Evolutionary conservation across 2,797 vertebrate genomes (phyloP), one percentile per base, ranked within the genome.

Genomic region (Cacajao melanocephalus): DNA sequence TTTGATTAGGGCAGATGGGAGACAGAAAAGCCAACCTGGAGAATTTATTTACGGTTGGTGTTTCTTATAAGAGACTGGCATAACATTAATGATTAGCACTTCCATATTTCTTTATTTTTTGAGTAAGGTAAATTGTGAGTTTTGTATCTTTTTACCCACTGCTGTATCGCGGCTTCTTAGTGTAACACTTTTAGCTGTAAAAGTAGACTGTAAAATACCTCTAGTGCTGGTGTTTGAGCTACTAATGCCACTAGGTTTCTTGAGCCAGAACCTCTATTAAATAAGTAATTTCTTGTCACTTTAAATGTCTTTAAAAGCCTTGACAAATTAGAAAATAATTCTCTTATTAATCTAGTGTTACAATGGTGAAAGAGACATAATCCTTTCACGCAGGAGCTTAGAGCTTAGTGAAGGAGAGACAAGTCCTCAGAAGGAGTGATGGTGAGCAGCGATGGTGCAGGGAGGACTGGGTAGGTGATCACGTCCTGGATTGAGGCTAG

Each of bases 281-380:
- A 0, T 76, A 86, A 89, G 28, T 67, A 76, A 70, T 84, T 84
- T 67, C 2, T 93, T 73, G 50, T 46, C 33, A 30, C 36, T 94
- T 83, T 83, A 86, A 86, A 22, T 81, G 30, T 58, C 91, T 94
- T 85, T 81, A 80, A 67, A 94, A 80, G 22, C 5, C 82, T 83
- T 39, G 4, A 89, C 13, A 92, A 90, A 48, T 81, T 84, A 70
- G 64, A 61, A 96, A 48, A 76, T 28, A 48, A 76, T 55, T 73
- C 33, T 92, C 20, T 70, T 73, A 93, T 14, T 96, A 88, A 88
- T 36, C 26, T 55, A 85, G 46, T 14, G 22, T 75, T 96, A 39
- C 58, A 55, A 52, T 44, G 17, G 36, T 91, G 30, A 90, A 72
- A 61, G 73, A 36, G 46, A 61, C 44, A 2, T 39, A 20, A 19